phyloP scores from a whole-genome alignment of 30 jellyfish, hydroid and myxozoan genomes.

The Chrysaora quinquecirrha region DNA sequence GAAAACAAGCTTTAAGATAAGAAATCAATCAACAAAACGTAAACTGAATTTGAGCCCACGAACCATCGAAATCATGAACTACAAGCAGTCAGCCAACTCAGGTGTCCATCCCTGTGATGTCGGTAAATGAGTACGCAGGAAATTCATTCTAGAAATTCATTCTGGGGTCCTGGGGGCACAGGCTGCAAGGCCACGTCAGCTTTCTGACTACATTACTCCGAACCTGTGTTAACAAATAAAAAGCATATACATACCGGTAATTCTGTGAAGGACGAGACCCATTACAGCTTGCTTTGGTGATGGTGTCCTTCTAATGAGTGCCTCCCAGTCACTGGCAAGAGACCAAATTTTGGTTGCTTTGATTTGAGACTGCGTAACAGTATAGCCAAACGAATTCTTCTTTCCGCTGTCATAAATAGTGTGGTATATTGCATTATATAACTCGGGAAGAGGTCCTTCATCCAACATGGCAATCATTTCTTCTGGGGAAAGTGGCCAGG shows the following conservation, averaged over 20 bases:
- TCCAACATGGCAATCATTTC: constrained; percentile 13
- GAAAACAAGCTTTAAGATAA: background rate
- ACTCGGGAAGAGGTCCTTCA: constrained; percentile 15
- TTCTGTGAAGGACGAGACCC: background rate
- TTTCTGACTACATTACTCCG: too few species aligned
- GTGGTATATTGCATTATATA: background rate
- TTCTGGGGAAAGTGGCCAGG: constrained; percentile 29
- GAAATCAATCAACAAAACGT: background rate
- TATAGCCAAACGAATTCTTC: constrained; percentile 3
- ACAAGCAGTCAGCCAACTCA: too few species aligned
- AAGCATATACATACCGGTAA: background rate
- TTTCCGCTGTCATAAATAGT: too few species aligned
- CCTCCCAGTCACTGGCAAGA: background rate
- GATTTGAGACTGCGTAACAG: background rate
- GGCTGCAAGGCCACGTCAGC: too few species aligned
- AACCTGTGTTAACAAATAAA: too few species aligned
- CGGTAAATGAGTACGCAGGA: too few species aligned
- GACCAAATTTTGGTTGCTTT: constrained; percentile 16
- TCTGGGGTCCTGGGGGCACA: too few species aligned
- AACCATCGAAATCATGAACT: too few species aligned
- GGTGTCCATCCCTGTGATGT: too few species aligned
- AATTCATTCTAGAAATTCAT: too few species aligned
- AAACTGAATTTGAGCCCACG: too few species aligned
- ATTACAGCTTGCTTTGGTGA: background rate
- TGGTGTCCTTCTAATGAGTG: background rate